phyloP scores from a whole-genome alignment of 1,140 invertebrate genomes.

The Eupeodes corollae region DNA sequence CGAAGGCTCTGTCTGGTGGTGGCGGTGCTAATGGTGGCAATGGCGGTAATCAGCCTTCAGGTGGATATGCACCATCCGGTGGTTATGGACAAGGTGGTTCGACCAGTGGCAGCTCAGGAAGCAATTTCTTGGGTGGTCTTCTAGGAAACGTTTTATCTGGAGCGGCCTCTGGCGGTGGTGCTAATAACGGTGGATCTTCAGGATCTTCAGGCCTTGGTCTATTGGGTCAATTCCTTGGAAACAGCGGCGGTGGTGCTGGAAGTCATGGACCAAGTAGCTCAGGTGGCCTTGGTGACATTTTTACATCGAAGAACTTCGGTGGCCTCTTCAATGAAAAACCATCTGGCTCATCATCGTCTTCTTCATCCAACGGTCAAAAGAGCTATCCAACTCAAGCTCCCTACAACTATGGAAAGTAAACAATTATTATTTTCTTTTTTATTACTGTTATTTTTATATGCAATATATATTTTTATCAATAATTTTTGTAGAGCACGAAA shows the following conservation, averaged over 20 bases:
- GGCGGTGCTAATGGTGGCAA: constrained; percentile 10
- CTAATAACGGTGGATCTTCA: constrained; percentile 18
- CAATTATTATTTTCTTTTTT: too few species aligned
- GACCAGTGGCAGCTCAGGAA: constrained; percentile 16
- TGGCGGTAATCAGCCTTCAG: constrained; percentile 3
- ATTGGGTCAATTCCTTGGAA: constrained; percentile 18
- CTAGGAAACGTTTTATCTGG: constrained; percentile 22
- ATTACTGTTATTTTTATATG: too few species aligned
- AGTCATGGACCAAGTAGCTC: not conserved
- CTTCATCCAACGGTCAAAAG: constrained; percentile 12
- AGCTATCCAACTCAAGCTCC: constrained; percentile 33
- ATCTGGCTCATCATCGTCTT: constrained; percentile 8
- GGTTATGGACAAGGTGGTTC: constrained; percentile 29
- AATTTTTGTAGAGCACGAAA: too few species aligned
- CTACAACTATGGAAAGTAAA: constrained; percentile 8
- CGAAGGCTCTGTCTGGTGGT: constrained; percentile 28
- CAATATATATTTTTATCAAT: too few species aligned
- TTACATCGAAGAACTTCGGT: constrained; percentile 29
- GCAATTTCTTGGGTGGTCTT: constrained; percentile 21
- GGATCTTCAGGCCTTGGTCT: constrained; percentile 3
- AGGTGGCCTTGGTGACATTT: constrained; percentile 17
- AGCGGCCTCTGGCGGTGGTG: constrained; percentile 13
- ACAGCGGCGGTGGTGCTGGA: constrained; percentile 12
- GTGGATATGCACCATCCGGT: constrained; percentile 12
- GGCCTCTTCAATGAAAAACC: constrained; percentile 34